Percentiles rank a stretch among this genome's conserved stretches.
phyloP scores from a whole-genome alignment of 2,888 invertebrate genomes.

The Ametastegia equiseti region DNA sequence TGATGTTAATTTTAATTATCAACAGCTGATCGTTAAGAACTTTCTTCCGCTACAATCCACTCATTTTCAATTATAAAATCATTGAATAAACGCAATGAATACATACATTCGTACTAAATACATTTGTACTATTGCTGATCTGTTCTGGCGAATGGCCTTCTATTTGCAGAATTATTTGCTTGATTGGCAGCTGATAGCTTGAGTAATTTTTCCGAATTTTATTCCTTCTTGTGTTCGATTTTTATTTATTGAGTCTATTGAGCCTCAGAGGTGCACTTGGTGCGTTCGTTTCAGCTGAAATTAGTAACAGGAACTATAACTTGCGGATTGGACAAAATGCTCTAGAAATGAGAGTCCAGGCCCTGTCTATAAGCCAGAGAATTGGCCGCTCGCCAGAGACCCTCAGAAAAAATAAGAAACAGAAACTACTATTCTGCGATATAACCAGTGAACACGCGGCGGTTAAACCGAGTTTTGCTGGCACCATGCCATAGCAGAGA shows the following conservation, averaged over 20 bases:
- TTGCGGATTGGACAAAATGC: neutral
- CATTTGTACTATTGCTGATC: neutral
- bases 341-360: constrained; percentile 25
- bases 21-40: neutral
- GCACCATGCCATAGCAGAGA: constrained; percentile 24
- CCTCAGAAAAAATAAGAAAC: constrained; percentile 15
- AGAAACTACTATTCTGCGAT: constrained; percentile 33
- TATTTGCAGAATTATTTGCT: neutral
- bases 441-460: constrained; percentile 33
- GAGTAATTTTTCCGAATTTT: neutral
- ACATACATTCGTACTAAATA: neutral
- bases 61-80: too few relatives aligned
- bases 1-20: neutral
- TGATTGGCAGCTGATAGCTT: neutral
- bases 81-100: neutral
- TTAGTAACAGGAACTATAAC: neutral
- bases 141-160: neutral
- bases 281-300: neutral
- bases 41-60: neutral
- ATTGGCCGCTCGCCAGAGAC: constrained; percentile 25
- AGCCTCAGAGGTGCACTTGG: neutral
- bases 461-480: constrained; percentile 33
- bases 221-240: too few relatives aligned
- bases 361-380: constrained; percentile 23
- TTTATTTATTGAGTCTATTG: too few relatives aligned